phyloP scores from a whole-genome alignment of 1,140 invertebrate species.

The Ceratina calcarata region DNA sequence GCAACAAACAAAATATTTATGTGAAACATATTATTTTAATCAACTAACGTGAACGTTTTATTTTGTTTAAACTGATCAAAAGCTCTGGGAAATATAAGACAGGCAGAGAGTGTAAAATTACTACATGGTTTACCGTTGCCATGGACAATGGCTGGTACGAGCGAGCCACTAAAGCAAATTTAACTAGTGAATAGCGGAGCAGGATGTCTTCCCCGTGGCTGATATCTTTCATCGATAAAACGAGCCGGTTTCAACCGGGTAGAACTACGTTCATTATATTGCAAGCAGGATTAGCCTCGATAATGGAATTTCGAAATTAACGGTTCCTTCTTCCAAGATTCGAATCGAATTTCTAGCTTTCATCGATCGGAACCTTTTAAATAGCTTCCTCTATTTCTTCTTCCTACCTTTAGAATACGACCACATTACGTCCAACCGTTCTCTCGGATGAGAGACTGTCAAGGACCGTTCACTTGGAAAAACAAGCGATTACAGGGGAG shows the following conservation, averaged over 20 bases:
- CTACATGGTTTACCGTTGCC: conserved; percentile 30
- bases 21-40: too few relatives aligned
- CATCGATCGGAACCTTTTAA: background rate
- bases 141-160: conserved; percentile 23
- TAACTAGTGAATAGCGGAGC: conserved; percentile 25
- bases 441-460: background rate
- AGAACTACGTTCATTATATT: conserved; percentile 19
- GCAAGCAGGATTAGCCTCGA: conserved; percentile 3
- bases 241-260: conserved; percentile 2
- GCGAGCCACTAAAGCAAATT: conserved; percentile 17
- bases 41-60: too few relatives aligned
- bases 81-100: background rate
- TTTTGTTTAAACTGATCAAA: too few relatives aligned
- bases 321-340: background rate
- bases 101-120: conserved; percentile 23
- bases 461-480: background rate
- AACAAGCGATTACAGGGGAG: background rate
- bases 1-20: too few relatives aligned
- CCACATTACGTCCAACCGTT: background rate
- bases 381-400: background rate
- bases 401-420: background rate
- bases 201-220: background rate
- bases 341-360: conserved; percentile 13
- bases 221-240: conserved; percentile 31
- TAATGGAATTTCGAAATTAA: conserved; percentile 32